Evolutionary conservation across 2,797 vertebrate genomes (phyloP).

Genomic region (Melanotaenia boesemani): DNA sequence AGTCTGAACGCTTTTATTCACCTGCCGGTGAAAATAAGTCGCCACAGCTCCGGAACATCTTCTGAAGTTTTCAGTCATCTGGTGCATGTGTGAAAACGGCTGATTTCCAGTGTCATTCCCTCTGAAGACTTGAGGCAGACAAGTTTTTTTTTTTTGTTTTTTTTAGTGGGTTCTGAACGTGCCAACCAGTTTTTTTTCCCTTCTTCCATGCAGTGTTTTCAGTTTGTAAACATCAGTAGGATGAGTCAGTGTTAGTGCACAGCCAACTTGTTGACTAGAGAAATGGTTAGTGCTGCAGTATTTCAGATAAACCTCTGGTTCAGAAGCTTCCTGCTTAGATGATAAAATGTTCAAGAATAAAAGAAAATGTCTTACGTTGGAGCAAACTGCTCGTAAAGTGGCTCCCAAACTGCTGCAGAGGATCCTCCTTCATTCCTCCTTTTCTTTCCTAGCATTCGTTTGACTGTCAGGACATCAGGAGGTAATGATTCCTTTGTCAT

Average conservation of each 20-base stretch:
- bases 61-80: too few species aligned
- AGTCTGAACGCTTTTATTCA: too few species aligned
- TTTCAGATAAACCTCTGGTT: not conserved
- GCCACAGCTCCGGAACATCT: too few species aligned
- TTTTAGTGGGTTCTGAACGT: conserved; percentile 49
- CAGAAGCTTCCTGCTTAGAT: not conserved
- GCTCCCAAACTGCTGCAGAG: conserved; percentile 6
- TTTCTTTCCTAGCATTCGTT: conserved; percentile 3
- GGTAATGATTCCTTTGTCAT: conserved; percentile 18
- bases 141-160: not conserved
- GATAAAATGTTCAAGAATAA: conserved; percentile 2
- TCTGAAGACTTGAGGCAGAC: conserved; percentile 31
- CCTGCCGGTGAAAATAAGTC: too few species aligned
- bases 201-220: conserved; percentile 46
- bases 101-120: conserved; percentile 20
- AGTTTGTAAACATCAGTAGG: conserved; percentile 44
- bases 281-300: conserved; percentile 9
- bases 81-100: not conserved
- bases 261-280: not conserved
- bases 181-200: conserved; percentile 57
- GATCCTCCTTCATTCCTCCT: not conserved
- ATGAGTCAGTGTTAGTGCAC: conserved; percentile 19
- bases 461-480: conserved; percentile 25
- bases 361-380: not conserved
- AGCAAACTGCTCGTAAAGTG: not conserved